Percentiles rank a stretch among this genome's conserved stretches.
Conservation (phyloP, 2,888 invertebrate genomes). For the Lasioglossum oenotherae region DNA sequence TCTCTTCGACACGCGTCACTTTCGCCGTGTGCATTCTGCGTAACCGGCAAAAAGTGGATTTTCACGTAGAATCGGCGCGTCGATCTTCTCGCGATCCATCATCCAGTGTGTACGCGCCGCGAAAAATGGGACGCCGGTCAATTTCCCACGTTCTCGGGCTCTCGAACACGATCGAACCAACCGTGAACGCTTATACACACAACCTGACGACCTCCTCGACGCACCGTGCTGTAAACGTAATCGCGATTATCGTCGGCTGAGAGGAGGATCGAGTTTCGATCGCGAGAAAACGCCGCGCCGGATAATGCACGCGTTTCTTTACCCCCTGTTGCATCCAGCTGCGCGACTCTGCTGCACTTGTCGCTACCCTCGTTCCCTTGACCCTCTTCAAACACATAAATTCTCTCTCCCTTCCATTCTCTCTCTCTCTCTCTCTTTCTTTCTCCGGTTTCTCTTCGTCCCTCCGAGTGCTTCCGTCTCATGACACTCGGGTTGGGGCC, state of each 20-base stretch:
- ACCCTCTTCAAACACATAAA: slow-evolving; percentile 82
- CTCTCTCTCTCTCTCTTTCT: neutral
- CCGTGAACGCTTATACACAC: neutral
- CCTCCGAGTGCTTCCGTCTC: slow-evolving; percentile 53
- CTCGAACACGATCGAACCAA: neutral
- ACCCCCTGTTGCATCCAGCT: slow-evolving; percentile 74
- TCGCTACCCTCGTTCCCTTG: slow-evolving; percentile 80
- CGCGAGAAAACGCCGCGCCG: slow-evolving; percentile 36
- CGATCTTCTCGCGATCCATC: slow-evolving; percentile 68
- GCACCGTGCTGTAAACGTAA: neutral
- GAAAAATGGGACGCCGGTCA: neutral
- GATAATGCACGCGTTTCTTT: slow-evolving; percentile 51
- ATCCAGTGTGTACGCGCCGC: slow-evolving; percentile 6
- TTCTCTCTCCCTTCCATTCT: slow-evolving; percentile 61
- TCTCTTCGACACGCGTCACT: slow-evolving; percentile 75
- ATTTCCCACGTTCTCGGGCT: neutral
- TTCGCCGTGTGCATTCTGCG: slow-evolving; percentile 79
- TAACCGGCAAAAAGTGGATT: slow-evolving; percentile 74
- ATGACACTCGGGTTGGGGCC: slow-evolving; percentile 57
- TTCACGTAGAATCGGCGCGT: slow-evolving; percentile 70
- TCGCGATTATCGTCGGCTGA: neutral
- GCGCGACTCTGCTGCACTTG: slow-evolving; percentile 77
- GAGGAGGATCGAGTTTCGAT: neutral
- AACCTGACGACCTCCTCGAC: neutral
- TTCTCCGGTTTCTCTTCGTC: slow-evolving; percentile 20